These are phyloP conservation scores for Gymnopithys bicolor DNA, from an alignment of 2,797 vertebrate genomes.

Conservation along the genomic window DNA sequence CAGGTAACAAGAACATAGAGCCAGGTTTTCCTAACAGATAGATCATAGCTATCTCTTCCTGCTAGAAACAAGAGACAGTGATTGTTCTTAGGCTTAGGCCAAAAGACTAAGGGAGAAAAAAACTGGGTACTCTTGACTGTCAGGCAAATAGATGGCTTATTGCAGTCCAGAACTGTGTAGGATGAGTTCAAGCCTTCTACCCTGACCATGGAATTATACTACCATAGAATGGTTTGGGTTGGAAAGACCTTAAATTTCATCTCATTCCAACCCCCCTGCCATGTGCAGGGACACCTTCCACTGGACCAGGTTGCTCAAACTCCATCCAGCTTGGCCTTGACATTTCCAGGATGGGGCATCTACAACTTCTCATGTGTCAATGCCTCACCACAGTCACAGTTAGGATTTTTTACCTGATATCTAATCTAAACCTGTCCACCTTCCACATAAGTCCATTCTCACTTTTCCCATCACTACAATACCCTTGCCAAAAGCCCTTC, in stretches of 20 bases:
- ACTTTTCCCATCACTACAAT: neutral
- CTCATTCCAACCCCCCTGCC: neutral
- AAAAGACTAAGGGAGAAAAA: neutral
- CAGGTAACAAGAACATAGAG: neutral
- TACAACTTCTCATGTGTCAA: neutral
- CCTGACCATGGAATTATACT: neutral
- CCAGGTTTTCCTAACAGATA: neutral
- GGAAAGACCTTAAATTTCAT: neutral
- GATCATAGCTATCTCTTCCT: neutral
- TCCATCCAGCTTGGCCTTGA: neutral
- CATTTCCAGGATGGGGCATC: neutral
- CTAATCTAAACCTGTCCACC: neutral
- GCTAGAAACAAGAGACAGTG: fast-evolving
- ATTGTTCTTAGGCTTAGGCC: neutral
- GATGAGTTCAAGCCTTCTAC: neutral
- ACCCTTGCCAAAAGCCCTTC: neutral
- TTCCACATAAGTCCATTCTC: neutral
- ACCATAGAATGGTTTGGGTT: neutral
- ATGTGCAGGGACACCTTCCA: neutral
- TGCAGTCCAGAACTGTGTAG: neutral
- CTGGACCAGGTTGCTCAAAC: neutral
- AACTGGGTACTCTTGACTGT: neutral
- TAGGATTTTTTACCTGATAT: neutral
- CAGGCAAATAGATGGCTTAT: neutral
- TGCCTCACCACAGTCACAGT: neutral